Evolutionary conservation across 2,888 invertebrate genomes (phyloP), one percentile per base, ranked within the genome.

Genomic region (Mimumesa dahlbomi): DNA sequence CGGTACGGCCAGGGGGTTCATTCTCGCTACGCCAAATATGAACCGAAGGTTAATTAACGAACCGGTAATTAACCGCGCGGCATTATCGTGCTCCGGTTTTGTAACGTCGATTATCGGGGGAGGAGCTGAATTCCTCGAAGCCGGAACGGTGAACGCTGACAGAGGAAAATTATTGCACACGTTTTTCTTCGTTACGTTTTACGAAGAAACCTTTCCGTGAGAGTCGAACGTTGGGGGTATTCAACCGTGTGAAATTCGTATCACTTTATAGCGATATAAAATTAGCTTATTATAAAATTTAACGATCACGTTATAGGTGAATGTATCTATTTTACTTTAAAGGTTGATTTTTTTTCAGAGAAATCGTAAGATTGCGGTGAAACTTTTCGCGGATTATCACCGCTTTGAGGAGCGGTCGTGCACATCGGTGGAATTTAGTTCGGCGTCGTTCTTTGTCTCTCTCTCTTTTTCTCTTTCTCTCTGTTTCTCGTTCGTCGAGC

Each of bases 351-450:
- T 52, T 46, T 53, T 25, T 19, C 16, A 6, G 11, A 57, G 19
- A 38, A 6, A 43, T n/a, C 13, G 22, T 4, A 16, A 14, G 40
- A 34, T n/a, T 42, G 4, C 40, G n/a, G n/a, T 5, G 13, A 25
- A 70, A 71, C 52, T 71, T 71, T 48, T 42, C 46, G 31, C 72
- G 63, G 70, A 58, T 74, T 67, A 68, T 74, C 69, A 61, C 49
- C 45, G 65, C 56, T 68, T 75, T 34, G 64, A 70, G 31, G 66
- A 73, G 50, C 62, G 74, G 68, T 56, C 70, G 65, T 40, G 63
- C 63, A 71, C 72, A 77, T 64, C 70, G 67, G 46, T 65, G 73
- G 75, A 79, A 79, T 75, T 67, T 79, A 59, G 76, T 69, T 74
- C 62, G 50, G 52, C 61, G 72, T 71, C 74, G 69, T 57, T 59